These are phyloP conservation scores for Acanthosepion pharaonis DNA, from an alignment of 2,888 invertebrate genomes.

Conservation along the genomic window DNA sequence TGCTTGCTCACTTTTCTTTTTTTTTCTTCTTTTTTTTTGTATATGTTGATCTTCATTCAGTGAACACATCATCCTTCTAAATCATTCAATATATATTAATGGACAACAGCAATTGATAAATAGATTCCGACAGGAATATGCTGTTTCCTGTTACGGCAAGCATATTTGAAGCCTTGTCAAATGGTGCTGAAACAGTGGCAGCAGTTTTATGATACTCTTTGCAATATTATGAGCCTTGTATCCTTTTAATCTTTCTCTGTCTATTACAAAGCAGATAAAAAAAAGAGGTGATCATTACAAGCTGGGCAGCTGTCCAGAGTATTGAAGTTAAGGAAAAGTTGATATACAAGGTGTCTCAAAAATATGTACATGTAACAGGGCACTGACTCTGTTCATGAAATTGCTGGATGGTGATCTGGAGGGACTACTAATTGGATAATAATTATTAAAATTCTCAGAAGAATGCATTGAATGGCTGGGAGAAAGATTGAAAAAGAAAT, in stretches of 20 bases:
- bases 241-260: neutral
- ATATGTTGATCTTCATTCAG: neutral
- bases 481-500: too few relatives aligned
- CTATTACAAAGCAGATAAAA: neutral
- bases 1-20: neutral
- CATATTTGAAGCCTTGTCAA: neutral
- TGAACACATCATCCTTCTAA: neutral
- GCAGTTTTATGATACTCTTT: slow-evolving; percentile 3
- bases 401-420: too few relatives aligned
- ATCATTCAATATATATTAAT: slow-evolving; percentile 33
- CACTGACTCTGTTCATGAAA: too few relatives aligned
- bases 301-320: neutral
- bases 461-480: too few relatives aligned
- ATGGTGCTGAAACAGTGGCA: neutral
- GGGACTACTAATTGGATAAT: too few relatives aligned
- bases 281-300: neutral
- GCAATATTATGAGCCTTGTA: neutral
- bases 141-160: neutral
- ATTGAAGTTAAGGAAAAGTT: neutral
- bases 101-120: slow-evolving; percentile 6
- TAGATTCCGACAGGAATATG: slow-evolving; percentile 1
- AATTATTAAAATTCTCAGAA: too few relatives aligned
- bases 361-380: too few relatives aligned
- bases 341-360: neutral
- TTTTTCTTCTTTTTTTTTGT: neutral